Conservation (phyloP, 2,888 invertebrate species). For the Cerastoderma edule region DNA sequence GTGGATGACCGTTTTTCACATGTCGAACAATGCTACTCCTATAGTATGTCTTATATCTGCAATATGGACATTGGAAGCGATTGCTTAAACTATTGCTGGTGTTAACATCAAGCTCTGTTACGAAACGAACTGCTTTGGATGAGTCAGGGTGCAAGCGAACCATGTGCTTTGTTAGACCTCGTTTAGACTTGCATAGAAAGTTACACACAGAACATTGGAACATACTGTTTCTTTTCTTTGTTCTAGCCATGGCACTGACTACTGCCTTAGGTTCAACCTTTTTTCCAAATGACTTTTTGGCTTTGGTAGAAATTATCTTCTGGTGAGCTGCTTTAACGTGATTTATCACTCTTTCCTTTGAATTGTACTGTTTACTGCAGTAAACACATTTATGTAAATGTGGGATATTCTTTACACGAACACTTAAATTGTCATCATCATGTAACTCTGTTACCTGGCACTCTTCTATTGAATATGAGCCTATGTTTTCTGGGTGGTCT, state of each 20-base stretch:
- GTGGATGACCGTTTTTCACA: slow-evolving; percentile 29
- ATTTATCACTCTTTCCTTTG: background rate
- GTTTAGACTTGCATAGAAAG: background rate
- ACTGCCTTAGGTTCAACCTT: too few relatives aligned
- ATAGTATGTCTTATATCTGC: slow-evolving; percentile 26
- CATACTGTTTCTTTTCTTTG: background rate
- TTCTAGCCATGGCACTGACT: too few relatives aligned
- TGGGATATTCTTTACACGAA: background rate
- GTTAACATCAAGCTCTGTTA: slow-evolving; percentile 10
- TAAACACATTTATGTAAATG: slow-evolving; percentile 25
- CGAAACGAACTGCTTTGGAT: background rate
- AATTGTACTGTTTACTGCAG: slow-evolving; percentile 20
- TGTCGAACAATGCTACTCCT: slow-evolving; percentile 37
- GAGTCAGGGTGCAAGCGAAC: background rate
- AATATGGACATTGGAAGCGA: slow-evolving; percentile 39
- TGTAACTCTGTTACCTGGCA: slow-evolving; percentile 13
- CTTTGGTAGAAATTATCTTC: background rate
- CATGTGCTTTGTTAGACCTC: slow-evolving; percentile 10
- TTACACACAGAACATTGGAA: slow-evolving; percentile 5
- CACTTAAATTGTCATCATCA: background rate
- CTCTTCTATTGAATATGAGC: slow-evolving; percentile 22
- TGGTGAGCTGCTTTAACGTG: slow-evolving; percentile 10
- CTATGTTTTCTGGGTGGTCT: slow-evolving; percentile 24
- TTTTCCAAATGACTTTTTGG: background rate
- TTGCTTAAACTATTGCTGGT: background rate